phyloP scores from a whole-genome alignment of 2,888 invertebrate species.

The Euplagia quadripunctaria region DNA sequence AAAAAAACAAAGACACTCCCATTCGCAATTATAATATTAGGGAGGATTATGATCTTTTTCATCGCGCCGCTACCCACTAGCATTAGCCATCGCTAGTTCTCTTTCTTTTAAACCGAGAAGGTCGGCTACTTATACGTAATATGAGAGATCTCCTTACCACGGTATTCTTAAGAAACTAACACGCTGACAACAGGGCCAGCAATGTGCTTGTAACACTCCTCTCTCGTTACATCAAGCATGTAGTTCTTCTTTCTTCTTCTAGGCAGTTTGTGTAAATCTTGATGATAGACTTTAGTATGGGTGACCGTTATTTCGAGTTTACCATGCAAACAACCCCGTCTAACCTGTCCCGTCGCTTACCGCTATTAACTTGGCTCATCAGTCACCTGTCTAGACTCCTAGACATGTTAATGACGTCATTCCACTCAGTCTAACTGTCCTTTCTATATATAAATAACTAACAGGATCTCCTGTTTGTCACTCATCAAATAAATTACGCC shows the following conservation, averaged over 20 bases:
- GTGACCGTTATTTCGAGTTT: not conserved
- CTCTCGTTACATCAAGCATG: not conserved
- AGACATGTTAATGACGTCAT: slow-evolving; percentile 15
- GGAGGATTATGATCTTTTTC: too few species aligned
- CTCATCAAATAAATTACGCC: not conserved
- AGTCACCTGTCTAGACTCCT: slow-evolving; percentile 14
- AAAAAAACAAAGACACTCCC: too few species aligned
- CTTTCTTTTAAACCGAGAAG: too few species aligned
- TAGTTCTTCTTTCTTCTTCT: not conserved
- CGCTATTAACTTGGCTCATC: slow-evolving; percentile 5
- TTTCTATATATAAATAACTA: not conserved
- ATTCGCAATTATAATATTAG: too few species aligned
- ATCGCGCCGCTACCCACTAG: too few species aligned
- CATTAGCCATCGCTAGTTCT: too few species aligned
- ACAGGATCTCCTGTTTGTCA: slow-evolving; percentile 2
- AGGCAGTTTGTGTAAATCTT: not conserved
- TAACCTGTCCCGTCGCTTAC: not conserved
- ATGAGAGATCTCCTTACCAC: too few species aligned
- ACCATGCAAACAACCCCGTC: not conserved
- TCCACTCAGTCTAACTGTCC: not conserved
- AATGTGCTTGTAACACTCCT: not conserved
- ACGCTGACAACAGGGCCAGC: too few species aligned
- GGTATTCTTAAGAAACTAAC: too few species aligned
- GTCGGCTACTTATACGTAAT: too few species aligned
- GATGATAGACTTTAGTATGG: not conserved